Evolutionary conservation across 1,140 invertebrate species (phyloP), one percentile per base, ranked within the genome.

Genomic region (Drosophila melanogaster): DNA sequence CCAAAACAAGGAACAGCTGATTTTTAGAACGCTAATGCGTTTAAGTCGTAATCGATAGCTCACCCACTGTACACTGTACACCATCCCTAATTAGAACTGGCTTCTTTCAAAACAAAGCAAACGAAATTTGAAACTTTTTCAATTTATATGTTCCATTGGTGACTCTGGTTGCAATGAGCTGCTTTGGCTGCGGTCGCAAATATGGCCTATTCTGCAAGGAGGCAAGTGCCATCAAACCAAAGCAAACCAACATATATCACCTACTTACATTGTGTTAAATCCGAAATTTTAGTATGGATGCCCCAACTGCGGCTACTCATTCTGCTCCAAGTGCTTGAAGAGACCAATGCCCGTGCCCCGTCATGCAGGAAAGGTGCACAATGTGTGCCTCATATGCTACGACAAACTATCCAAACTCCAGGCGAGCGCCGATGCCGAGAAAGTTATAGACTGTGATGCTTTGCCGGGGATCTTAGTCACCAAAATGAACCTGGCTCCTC

Each of bases 241-340:
- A 44, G 15, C 17, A 12, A n/a, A 7, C n/a, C 43, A 5, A 26
- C 17, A 7, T 7, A 33, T 3, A 37, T 30, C 3, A 15, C 2
- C 33, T 30, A 43, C 38, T 56, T 33, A 40, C 15, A 30, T 22
- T 8, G 49, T 33, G 12, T 58, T 62, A 1, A 15, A 41, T 26
- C 1, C 22, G 4, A 15, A 19, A 8, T 30, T 2, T 0, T 50
- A 91, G 94, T 93, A 93, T 92, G 94, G 94, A 3, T 95, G 95
- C 84, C 93, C 94, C 30, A 92, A 93, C 78, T 95, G 95, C 90
- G 94, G 94, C 24, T 94, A 94, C 79, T 94, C 94, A 70, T 95
- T 94, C 77, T 95, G 94, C 80, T 93, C 93, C 69, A 95, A 94
- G 89, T 95, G 95, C 90, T 89, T 95, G 43, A 94, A 92, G 60